Evolutionary conservation across 1,140 invertebrate species (phyloP), one percentile per base, ranked within the genome.

Genomic region (Uloborus diversus): DNA sequence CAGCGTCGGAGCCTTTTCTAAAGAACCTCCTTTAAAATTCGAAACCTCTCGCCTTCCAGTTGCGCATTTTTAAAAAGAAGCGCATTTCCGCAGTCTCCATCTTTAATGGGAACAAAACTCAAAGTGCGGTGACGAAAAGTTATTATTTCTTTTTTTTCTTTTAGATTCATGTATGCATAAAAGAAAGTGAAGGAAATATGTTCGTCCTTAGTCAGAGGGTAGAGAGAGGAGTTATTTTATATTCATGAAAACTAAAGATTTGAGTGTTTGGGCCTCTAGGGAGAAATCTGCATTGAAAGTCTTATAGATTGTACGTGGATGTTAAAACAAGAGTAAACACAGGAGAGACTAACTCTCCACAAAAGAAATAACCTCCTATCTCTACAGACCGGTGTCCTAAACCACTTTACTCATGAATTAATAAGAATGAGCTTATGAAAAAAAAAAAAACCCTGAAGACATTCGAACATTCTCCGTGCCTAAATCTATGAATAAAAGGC

Each of bases 211-310:
- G 27, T 14, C 14, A 49, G 30, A 28, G 33, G 35, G 37, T 23
- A n/a, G 27, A 20, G 20, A 49, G 30, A 28, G 33, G 35, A 76
- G 57, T 59, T 37, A 75, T 75, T 76, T 76, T 76, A 37, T 76
- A 76, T 76, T 76, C 73, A 76, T 65, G 61, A 76, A 76, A 76
- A 76, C 73, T 76, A 65, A 65, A 65, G 61, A 76, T 76, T 61
- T 61, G 37, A 49, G 56, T 47, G 59, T 64, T 47, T 23, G 27
- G 33, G 59, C 20, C 70, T 64, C 73, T 9, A 20, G 49, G 61
- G 73, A 65, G 53, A 65, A 65, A 76, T 76, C 73, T 76, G 56
- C 73, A 76, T 76, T 76, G 61, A 76, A 65, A 76, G 59, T 65
- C 61, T 51, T 49, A 49, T 32, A 33, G 23, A 75, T 75, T 75